Evolutionary conservation across 2,797 vertebrate genomes (phyloP), one percentile per base, ranked within the genome.

Genomic region (Gambelia wislizenii): DNA sequence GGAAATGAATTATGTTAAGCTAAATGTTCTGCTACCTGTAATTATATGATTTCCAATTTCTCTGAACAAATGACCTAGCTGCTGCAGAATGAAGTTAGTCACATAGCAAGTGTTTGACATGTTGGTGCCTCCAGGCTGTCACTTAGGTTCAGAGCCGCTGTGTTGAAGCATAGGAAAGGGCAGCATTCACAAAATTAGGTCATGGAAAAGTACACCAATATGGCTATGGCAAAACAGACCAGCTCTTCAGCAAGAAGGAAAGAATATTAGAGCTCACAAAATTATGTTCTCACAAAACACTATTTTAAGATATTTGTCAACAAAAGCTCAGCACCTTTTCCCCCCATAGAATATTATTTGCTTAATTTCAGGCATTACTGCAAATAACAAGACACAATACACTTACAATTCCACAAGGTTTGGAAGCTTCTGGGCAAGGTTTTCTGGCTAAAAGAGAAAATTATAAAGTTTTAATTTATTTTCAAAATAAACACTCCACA

Each of bases 351-450:
- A 75, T 61, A 59, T 78, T 42, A 90, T 79, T 75, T 90, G 67
- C 94, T 75, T 0, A 76, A 90, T 89, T 90, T 69, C 95, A 22
- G 69, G 61, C 78, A 89, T 75, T 85, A 91, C 42, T 89, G 87
- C 89, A 93, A 89, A 83, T 82, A 91, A 91, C 91, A 96, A 89
- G 92, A 89, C 89, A 93, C 83, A 12, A 90, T 88, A 95, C 90
- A 99, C 99, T 99, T 96, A 99, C 99, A 99, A 95, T 97, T 99
- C 98, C 95, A 99, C 98, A 86, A 99, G 98, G 96, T 99, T 99
- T 94, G 99, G 99, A 90, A 99, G 98, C 96, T 99, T 99, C 97
- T 99, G 98, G 90, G 98, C 98, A 95, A 99, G 98, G 97, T 98
- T 98, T 96, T 99, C 99, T 94, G 99, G 99, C 99, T 99, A 96